phyloP scores from a whole-genome alignment of 2,797 vertebrate genomes.

The Acanthopagrus latus region DNA sequence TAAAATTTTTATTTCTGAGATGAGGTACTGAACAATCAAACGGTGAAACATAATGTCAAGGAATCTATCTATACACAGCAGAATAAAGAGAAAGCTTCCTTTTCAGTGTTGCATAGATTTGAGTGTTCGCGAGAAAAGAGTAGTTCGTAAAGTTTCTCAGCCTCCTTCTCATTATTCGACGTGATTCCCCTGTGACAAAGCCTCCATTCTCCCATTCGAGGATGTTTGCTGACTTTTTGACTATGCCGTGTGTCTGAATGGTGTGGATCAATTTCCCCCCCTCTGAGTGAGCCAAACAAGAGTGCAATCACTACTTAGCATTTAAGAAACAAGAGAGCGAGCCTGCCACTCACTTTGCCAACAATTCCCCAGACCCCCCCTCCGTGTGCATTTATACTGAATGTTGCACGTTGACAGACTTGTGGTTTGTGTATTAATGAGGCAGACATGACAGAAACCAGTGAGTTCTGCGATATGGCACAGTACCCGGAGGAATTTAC shows the following conservation, averaged over 20 bases:
- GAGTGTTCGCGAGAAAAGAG: background rate
- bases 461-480: slow-evolving; percentile 58
- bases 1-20: background rate
- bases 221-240: slow-evolving; percentile 20
- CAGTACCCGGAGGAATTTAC: slow-evolving; percentile 69
- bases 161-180: slow-evolving; percentile 15
- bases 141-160: slow-evolving; percentile 23
- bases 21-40: background rate
- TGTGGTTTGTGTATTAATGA: slow-evolving; percentile 71
- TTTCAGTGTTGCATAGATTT: background rate
- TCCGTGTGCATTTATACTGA: slow-evolving; percentile 37
- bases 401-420: slow-evolving; percentile 57
- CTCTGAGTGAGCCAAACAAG: slow-evolving; percentile 4
- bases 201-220: background rate
- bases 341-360: slow-evolving; percentile 16
- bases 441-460: slow-evolving; percentile 61
- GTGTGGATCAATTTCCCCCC: slow-evolving; percentile 27
- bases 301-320: slow-evolving; percentile 16
- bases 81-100: background rate
- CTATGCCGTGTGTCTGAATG: background rate
- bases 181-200: background rate
- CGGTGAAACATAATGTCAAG: too few species aligned
- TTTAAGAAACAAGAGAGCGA: slow-evolving; percentile 32
- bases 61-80: background rate
- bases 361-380: slow-evolving; percentile 25